These are phyloP conservation scores for Drosophila differens DNA, from an alignment of 2,888 invertebrate genomes.

Conservation along the genomic window DNA sequence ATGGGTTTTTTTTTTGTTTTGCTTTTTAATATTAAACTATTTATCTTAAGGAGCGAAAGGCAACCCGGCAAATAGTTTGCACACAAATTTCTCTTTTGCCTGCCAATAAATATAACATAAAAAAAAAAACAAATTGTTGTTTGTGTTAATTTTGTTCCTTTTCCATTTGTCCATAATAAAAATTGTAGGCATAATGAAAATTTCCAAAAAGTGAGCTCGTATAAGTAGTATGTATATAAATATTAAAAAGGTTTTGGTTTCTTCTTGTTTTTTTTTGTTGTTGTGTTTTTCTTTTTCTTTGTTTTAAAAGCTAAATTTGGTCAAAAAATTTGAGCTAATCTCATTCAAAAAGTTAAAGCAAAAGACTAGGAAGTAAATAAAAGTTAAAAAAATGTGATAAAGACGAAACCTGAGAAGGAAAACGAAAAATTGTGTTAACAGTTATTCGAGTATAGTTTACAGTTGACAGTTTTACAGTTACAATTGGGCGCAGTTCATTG, in stretches of 20 bases:
- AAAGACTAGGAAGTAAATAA: constrained; percentile 38
- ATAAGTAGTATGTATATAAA: constrained; percentile 47
- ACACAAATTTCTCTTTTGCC: constrained; percentile 25
- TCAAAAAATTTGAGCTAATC: constrained; percentile 57
- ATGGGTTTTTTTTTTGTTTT: neutral
- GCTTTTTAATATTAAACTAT: constrained; percentile 8
- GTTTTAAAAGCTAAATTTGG: constrained; percentile 64
- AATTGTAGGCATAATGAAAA: constrained; percentile 22
- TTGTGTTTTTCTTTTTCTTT: neutral
- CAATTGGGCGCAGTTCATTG: constrained; percentile 40
- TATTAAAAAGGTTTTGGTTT: constrained; percentile 38
- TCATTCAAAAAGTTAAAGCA: constrained; percentile 47
- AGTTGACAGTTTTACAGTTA: constrained; percentile 29
- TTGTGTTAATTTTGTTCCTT: constrained; percentile 3
- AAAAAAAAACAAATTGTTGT: neutral
- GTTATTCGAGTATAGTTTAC: constrained; percentile 57
- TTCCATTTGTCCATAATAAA: constrained; percentile 5
- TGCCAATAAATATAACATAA: constrained; percentile 18
- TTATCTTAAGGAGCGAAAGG: constrained; percentile 36
- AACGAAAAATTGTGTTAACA: constrained; percentile 49
- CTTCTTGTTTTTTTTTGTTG: constrained; percentile 10
- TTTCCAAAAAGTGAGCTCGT: constrained; percentile 24
- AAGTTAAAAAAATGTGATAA: constrained; percentile 15
- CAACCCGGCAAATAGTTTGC: constrained; percentile 41
- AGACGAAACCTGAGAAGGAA: constrained; percentile 44